A percentile compares a stretch with the other conserved stretches of the same genome.
Conservation (phyloP, 2,797 vertebrate genomes). For the Parauchenoglanis punctatus region DNA sequence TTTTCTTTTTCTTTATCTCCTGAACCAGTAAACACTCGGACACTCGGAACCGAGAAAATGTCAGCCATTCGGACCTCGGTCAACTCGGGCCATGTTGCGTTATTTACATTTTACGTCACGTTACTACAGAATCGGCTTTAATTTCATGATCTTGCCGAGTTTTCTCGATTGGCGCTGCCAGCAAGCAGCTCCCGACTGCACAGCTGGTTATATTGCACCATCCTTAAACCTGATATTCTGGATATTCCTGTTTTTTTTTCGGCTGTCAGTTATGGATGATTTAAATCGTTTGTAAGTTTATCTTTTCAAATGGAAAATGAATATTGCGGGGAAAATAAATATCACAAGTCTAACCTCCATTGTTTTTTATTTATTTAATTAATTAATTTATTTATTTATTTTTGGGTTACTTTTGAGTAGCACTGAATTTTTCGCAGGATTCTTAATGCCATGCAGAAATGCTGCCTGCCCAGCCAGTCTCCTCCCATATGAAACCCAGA, state of each 20-base stretch:
- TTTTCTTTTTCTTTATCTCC: too few relatives aligned
- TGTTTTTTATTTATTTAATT: too few relatives aligned
- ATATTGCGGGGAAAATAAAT: background rate
- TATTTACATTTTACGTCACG: background rate
- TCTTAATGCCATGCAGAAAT: background rate
- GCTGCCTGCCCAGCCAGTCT: background rate
- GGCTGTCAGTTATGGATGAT: background rate
- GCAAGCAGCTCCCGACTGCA: background rate
- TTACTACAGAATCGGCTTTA: background rate
- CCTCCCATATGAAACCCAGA: background rate
- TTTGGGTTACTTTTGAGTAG: background rate
- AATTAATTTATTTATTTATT: too few relatives aligned
- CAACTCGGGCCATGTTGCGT: background rate
- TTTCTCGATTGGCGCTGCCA: background rate
- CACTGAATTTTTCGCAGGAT: too few relatives aligned
- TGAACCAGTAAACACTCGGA: background rate
- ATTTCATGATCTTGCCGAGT: background rate
- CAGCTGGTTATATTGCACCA: background rate
- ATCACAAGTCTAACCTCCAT: background rate
- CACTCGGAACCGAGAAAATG: background rate
- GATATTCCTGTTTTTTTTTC: background rate
- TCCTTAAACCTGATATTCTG: background rate
- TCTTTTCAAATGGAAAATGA: background rate
- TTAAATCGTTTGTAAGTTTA: background rate
- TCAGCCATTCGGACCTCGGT: background rate